Evolutionary conservation across 2,113 vertebrate species (phyloP), one percentile per base, ranked within the genome.

Genomic region (Malurus alboscapulatus): DNA sequence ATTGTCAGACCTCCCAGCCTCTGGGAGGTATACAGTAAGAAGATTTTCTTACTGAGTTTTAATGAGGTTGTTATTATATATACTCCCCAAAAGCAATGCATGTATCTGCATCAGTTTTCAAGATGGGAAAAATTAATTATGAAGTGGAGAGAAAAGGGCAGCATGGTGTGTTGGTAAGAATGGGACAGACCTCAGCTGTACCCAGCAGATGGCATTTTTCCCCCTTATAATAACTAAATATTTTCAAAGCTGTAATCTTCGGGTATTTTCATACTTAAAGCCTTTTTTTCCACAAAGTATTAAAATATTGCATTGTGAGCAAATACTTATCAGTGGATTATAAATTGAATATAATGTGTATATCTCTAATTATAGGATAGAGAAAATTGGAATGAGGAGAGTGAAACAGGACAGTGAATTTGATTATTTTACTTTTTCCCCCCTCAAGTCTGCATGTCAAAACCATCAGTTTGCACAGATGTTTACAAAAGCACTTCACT

Each of bases 131-230:
- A 76, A 73, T 10, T 4, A 76, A n/a, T 7, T 58, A 61, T 29
- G 16, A 68, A 72, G 22, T 21, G 42, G 73, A 55, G 48, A 81
- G 58, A 88, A 85, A 67, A 66, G 62, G 77, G 40, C 51, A 93
- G 78, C 14, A 6, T 50, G 42, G 6, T 72, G 17, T 91, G 16
- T 69, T 82, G 54, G 32, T 61, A 66, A 73, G 55, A 53, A 73
- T 88, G 50, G 85, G 68, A 85, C 84, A 95, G 75, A 96, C 96
- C 72, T 93, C 88, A 93, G 75, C 79, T 95, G 75, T 83, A 94
- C 94, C 94, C 94, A 96, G 93, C 93, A 96, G 96, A 96, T 96
- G 96, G 94, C 94, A 96, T 96, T 96, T 96, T 96, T 27, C n/a
- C 68, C 67, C 78, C 92, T 95, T 80, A 62, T 6, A 94, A 92